Evolutionary conservation across 1,140 invertebrate species (phyloP), one percentile per base, ranked within the genome.

Genomic region (Muscidifurax raptorellus): DNA sequence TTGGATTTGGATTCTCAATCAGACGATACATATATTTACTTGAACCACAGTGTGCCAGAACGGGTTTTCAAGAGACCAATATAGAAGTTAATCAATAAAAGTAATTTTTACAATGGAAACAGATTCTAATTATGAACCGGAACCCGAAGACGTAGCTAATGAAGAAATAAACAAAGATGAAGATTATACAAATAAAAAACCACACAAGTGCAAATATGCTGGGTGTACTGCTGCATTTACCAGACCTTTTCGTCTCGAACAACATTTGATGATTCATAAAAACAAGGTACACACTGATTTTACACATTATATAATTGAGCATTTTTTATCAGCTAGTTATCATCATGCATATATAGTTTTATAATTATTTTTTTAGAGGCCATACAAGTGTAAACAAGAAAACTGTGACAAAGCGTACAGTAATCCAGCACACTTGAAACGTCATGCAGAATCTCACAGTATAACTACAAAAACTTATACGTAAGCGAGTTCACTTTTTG

Each of bases 391-490:
- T 75, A 67, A 59, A 22, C 30, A 79, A 28, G 47, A 83, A 40
- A 67, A 30, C 3, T 87, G 86, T 15, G 32, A 86, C 28, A 87
- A 87, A 75, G 47, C 86, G 10, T 87, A 87, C 18, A 82, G 71
- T 1, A 81, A 69, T 28, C 25, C 47, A 32, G 64, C 75, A 18
- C 86, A 87, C 77, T 78, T 87, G 30, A 85, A 80, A 81, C 80
- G 86, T 36, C 86, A 87, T 36, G 13, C 27, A 32, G 36, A 86
- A 78, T 78, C 72, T 66, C 86, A 87, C 32, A 22, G 10, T 28
- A 3, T 5, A 27, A 22, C 59, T 18, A 10, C 44, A n/a, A 40
- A 82, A 40, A 36, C 6, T 7, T 84, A 76, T n/a, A 30, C 64
- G 84, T 84, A 85, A 86, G 85, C 82, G 13, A 67, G 22, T 71